Evolutionary conservation across 2,797 vertebrate species (phyloP).

Genomic region (Vultur gryphus): DNA sequence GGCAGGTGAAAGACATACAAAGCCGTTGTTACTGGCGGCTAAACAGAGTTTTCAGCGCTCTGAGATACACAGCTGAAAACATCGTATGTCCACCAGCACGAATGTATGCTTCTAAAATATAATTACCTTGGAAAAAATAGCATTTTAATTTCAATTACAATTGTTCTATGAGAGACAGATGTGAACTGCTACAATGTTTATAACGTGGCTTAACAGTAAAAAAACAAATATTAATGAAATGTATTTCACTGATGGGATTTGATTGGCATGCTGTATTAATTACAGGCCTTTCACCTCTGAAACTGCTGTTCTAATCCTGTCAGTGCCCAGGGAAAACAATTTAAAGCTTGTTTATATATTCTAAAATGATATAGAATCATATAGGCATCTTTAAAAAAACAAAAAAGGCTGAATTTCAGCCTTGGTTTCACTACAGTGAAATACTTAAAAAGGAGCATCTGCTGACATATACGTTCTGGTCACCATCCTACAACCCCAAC

Average conservation of each 20-base stretch:
- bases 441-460: neutral
- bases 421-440: neutral
- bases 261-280: constrained; percentile 65
- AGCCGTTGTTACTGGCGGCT: neutral
- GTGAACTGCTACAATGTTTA: constrained; percentile 56
- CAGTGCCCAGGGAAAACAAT: constrained; percentile 25
- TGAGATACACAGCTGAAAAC: neutral
- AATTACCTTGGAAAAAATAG: neutral
- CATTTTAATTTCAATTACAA: constrained; percentile 63
- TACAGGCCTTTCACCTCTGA: constrained; percentile 48
- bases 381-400: neutral
- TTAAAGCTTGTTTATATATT: constrained; percentile 42
- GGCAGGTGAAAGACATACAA: neutral
- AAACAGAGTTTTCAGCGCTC: neutral
- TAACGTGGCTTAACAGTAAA: constrained; percentile 35
- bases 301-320: constrained; percentile 34
- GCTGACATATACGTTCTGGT: neutral
- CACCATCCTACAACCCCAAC: neutral
- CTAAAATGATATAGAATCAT: constrained; percentile 12
- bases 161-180: constrained; percentile 61
- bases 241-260: neutral
- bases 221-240: constrained; percentile 48
- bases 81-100: neutral
- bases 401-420: neutral
- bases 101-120: constrained; percentile 1